Evolutionary conservation across 2,888 invertebrate genomes (phyloP).

Genomic region (Esperia sulphurella): DNA sequence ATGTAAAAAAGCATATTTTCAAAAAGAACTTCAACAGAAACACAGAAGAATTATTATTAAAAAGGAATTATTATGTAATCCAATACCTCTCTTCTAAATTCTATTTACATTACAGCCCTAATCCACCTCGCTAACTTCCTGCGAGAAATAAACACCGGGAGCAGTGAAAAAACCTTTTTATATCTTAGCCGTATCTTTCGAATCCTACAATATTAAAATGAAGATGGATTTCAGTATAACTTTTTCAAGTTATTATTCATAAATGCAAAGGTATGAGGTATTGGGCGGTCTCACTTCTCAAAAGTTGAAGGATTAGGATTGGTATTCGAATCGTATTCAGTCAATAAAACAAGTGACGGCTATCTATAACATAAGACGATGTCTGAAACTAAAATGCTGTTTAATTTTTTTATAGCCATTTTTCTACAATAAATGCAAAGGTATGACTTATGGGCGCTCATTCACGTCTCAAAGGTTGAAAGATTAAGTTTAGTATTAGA

Average conservation of each 20-base stretch:
- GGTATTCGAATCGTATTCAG: conserved; percentile 45
- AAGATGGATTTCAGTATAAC: conserved; percentile 66
- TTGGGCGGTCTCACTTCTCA: conserved; percentile 58
- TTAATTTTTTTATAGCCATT: too few relatives aligned
- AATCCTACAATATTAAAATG: conserved; percentile 67
- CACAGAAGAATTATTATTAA: neutral
- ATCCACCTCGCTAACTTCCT: conserved; percentile 43
- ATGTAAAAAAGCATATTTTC: too few relatives aligned
- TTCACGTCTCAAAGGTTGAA: too few relatives aligned
- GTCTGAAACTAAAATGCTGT: too few relatives aligned
- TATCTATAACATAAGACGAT: too few relatives aligned
- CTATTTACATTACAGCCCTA: conserved; percentile 35
- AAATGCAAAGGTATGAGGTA: conserved; percentile 70
- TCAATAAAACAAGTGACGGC: conserved; percentile 50
- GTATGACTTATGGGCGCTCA: too few relatives aligned
- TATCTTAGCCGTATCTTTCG: conserved; percentile 56
- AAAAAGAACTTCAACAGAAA: too few relatives aligned
- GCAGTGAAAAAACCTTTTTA: conserved; percentile 36
- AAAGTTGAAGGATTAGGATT: conserved; percentile 58
- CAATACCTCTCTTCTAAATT: conserved; percentile 19
- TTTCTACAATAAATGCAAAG: too few relatives aligned
- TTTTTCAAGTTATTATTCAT: conserved; percentile 74
- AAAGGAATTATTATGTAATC: conserved; percentile 28
- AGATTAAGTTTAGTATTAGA: too few relatives aligned
- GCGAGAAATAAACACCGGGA: conserved; percentile 40